phyloP scores from a whole-genome alignment of 2,888 invertebrate species.

The Melitaea athalia region DNA sequence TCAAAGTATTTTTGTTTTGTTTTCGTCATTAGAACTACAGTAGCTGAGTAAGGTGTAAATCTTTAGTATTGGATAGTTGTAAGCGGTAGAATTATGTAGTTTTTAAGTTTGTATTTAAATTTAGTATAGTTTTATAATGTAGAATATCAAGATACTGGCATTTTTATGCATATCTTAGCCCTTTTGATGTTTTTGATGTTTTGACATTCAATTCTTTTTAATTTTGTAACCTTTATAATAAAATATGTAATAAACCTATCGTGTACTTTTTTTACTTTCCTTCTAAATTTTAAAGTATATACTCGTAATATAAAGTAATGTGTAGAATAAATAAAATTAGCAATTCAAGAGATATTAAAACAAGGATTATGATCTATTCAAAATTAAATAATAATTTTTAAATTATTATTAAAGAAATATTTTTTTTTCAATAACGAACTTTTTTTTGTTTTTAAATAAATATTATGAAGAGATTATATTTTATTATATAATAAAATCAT shows the following conservation, averaged over 20 bases:
- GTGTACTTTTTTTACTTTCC: constrained; percentile 2
- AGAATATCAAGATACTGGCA: background rate
- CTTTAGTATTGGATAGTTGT: constrained; percentile 29
- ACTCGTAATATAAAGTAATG: background rate
- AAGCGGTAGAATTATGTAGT: constrained; percentile 17
- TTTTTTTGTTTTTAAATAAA: too few species aligned
- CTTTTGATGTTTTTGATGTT: constrained; percentile 1
- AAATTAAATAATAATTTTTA: too few species aligned
- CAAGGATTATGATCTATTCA: too few species aligned
- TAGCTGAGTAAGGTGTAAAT: constrained; percentile 8
- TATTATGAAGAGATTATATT: too few species aligned
- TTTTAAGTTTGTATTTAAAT: background rate
- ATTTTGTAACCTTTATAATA: constrained; percentile 8
- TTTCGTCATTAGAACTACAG: constrained; percentile 20
- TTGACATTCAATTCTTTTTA: background rate
- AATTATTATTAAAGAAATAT: too few species aligned
- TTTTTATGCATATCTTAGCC: background rate
- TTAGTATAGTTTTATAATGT: constrained; percentile 1
- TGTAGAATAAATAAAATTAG: too few species aligned
- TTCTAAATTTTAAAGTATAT: background rate
- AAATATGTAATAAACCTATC: background rate
- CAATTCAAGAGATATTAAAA: too few species aligned
- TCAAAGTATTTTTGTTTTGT: constrained; percentile 52
- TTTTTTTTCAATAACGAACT: too few species aligned
- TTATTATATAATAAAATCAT: background rate